Evolutionary conservation across 2,113 vertebrate genomes (phyloP).

Genomic region (Sapayoa aenigma): DNA sequence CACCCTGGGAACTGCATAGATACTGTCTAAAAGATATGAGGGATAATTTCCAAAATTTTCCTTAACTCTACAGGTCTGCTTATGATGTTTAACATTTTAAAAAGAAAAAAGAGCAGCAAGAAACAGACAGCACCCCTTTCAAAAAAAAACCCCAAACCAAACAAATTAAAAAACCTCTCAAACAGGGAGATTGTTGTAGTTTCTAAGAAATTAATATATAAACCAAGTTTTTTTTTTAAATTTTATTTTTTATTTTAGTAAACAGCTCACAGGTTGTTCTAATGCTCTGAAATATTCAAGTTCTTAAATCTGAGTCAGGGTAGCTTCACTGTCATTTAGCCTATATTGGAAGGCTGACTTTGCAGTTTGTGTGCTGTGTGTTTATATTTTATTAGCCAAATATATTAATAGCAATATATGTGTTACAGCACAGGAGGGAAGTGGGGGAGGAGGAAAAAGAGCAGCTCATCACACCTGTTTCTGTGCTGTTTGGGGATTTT

Average conservation of each 20-base stretch:
- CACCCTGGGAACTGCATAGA: no score
- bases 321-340: not conserved
- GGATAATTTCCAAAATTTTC: no score
- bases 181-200: not conserved
- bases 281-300: not conserved
- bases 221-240: not conserved
- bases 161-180: rapidly evolving
- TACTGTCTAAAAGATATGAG: no score
- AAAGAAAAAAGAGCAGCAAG: not conserved
- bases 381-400: not conserved
- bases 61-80: not conserved
- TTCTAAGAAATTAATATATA: not conserved
- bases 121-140: not conserved
- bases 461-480: not conserved
- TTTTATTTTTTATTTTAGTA: not conserved
- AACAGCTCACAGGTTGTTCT: not conserved
- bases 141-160: not conserved
- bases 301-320: not conserved
- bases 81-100: not conserved
- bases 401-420: not conserved
- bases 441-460: rapidly evolving
- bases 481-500: not conserved
- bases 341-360: not conserved
- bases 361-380: not conserved
- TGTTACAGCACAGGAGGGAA: not conserved